These are phyloP conservation scores for Blastomussa wellsi DNA, from an alignment of 92 coral and sea anemone species.

Conservation along the genomic window DNA sequence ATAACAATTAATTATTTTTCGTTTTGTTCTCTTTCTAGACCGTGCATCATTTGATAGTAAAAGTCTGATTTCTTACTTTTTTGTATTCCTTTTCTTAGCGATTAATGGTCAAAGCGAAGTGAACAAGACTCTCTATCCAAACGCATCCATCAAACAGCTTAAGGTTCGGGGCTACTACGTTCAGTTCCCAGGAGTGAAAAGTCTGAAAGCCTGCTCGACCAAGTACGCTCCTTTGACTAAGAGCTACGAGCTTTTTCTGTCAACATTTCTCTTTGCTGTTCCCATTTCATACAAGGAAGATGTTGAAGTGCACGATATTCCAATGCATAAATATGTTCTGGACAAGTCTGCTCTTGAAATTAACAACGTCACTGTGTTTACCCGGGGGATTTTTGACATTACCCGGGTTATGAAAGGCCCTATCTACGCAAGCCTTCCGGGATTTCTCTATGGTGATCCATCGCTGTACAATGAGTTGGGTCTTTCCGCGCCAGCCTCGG, in stretches of 20 bases:
- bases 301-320: slow-evolving; percentile 53
- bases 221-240: slow-evolving; percentile 40
- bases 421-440: slow-evolving; percentile 62
- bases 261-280: slow-evolving; percentile 47
- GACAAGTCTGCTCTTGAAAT: slow-evolving; percentile 36
- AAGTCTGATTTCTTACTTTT: not conserved
- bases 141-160: slow-evolving; percentile 46
- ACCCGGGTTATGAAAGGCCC: slow-evolving; percentile 54
- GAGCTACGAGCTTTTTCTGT: slow-evolving; percentile 61
- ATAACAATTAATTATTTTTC: no score
- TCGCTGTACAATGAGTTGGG: slow-evolving; percentile 43
- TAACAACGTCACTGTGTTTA: slow-evolving; percentile 63
- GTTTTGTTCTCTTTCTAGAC: no score
- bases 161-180: slow-evolving; percentile 62
- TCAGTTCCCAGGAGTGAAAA: slow-evolving; percentile 57
- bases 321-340: slow-evolving; percentile 62
- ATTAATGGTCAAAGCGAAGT: slow-evolving; percentile 55
- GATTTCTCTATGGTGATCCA: slow-evolving; percentile 68
- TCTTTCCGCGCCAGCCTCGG: slow-evolving; percentile 46
- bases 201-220: slow-evolving; percentile 61
- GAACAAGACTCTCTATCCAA: slow-evolving; percentile 53
- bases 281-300: slow-evolving; percentile 50
- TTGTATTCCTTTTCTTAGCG: slow-evolving; percentile 38
- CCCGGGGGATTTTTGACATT: slow-evolving; percentile 75
- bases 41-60: not conserved